Conservation (phyloP, 2,797 vertebrate genomes). For the Oreochromis grahami region DNA sequence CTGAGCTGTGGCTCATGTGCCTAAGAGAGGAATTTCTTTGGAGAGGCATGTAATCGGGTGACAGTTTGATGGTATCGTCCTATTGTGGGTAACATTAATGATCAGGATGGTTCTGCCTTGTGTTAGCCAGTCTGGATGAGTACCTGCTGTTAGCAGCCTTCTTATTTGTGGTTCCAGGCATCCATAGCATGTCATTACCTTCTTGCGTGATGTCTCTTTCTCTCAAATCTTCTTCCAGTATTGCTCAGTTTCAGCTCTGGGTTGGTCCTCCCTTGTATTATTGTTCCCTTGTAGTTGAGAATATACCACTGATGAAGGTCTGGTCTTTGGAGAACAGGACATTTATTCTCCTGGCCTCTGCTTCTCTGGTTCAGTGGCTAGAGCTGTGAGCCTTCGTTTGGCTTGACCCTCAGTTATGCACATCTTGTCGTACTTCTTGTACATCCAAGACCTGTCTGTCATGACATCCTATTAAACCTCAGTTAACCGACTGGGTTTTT, state of each 20-base stretch:
- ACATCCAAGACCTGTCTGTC: not conserved
- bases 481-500: fast-evolving
- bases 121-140: not conserved
- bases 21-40: not conserved
- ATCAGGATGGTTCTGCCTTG: not conserved
- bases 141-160: not conserved
- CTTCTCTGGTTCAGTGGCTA: not conserved
- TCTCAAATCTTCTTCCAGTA: not conserved
- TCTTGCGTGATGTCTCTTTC: not conserved
- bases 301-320: not conserved
- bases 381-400: not conserved
- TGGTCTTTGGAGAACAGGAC: not conserved
- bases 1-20: not conserved
- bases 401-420: not conserved
- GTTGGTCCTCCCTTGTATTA: not conserved
- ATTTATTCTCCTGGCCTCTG: not conserved
- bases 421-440: not conserved
- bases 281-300: not conserved
- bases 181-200: not conserved
- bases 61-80: not conserved
- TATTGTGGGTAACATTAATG: not conserved
- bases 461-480: not conserved
- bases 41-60: not conserved
- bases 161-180: not conserved
- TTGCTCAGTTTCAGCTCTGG: not conserved